Evolutionary conservation across 1,140 invertebrate genomes (phyloP).

Genomic region (Littorina saxatilis): DNA sequence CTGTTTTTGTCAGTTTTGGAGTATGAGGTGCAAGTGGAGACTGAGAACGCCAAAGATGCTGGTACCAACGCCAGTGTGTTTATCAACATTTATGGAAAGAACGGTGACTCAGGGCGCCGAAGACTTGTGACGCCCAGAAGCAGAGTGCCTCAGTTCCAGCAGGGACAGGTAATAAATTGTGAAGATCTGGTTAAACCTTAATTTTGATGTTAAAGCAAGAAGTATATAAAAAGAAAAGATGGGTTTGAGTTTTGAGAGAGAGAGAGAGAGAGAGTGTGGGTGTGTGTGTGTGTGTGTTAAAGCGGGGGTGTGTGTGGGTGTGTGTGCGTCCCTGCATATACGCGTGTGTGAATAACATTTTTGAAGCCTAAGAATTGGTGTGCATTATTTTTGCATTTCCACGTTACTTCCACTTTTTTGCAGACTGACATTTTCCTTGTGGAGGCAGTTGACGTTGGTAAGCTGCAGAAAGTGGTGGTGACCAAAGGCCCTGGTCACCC

Average conservation of each 20-base stretch:
- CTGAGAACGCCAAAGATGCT: slow-evolving; percentile 68
- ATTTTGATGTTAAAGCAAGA: neutral
- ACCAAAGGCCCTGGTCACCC: slow-evolving; percentile 60
- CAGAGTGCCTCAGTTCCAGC: slow-evolving; percentile 1
- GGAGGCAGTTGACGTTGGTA: slow-evolving; percentile 61
- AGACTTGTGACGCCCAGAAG: slow-evolving; percentile 13
- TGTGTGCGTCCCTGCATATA: neutral
- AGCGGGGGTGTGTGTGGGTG: neutral
- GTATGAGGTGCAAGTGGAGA: slow-evolving; percentile 73
- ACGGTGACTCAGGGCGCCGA: slow-evolving; percentile 69
- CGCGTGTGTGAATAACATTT: neutral
- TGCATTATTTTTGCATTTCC: slow-evolving; percentile 2
- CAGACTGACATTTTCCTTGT: slow-evolving; percentile 54
- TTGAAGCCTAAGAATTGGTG: neutral
- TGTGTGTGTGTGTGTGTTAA: too few species aligned
- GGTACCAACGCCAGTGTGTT: slow-evolving; percentile 72
- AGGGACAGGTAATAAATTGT: slow-evolving; percentile 36
- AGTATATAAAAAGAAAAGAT: neutral
- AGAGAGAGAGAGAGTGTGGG: too few species aligned
- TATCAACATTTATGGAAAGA: slow-evolving; percentile 73
- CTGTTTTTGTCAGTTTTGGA: slow-evolving; percentile 42
- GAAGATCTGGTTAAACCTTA: too few species aligned
- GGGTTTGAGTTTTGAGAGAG: neutral
- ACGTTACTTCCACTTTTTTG: too few species aligned
- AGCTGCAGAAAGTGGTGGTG: slow-evolving; percentile 56